Evolutionary conservation across 2,888 invertebrate species (phyloP).

Genomic region (Melanostoma scalare): DNA sequence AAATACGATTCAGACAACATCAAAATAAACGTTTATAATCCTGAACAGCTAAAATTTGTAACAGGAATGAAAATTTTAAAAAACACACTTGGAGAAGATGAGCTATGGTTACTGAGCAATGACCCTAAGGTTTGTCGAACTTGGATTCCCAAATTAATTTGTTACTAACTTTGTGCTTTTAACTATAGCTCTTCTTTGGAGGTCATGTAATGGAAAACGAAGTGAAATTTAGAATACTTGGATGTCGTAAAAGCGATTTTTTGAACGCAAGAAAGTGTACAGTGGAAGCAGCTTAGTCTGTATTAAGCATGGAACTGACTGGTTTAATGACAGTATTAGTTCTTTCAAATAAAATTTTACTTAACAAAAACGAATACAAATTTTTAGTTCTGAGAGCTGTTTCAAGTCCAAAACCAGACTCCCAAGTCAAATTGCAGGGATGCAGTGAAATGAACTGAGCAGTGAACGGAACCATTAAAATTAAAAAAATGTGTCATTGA

Average conservation of each 20-base stretch:
- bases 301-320: no score
- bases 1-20: slow-evolving; percentile 83
- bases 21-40: slow-evolving; percentile 84
- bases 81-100: slow-evolving; percentile 84
- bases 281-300: slow-evolving; percentile 75
- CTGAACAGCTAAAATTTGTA: slow-evolving; percentile 87
- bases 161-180: background rate
- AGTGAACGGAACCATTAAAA: no score
- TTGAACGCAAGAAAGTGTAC: slow-evolving; percentile 77
- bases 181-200: slow-evolving; percentile 74
- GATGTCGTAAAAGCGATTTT: slow-evolving; percentile 80
- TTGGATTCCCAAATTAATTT: background rate
- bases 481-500: no score
- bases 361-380: no score
- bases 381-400: no score
- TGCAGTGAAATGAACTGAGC: no score
- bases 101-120: slow-evolving; percentile 86
- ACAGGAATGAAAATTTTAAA: slow-evolving; percentile 88
- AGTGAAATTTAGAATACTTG: slow-evolving; percentile 88
- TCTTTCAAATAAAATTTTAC: no score
- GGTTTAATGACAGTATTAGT: background rate
- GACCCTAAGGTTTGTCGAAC: slow-evolving; percentile 76
- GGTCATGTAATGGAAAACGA: slow-evolving; percentile 78
- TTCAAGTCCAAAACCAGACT: no score
- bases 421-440: no score